phyloP scores from a whole-genome alignment of 2,797 vertebrate species.

The Delichon dasypus region DNA sequence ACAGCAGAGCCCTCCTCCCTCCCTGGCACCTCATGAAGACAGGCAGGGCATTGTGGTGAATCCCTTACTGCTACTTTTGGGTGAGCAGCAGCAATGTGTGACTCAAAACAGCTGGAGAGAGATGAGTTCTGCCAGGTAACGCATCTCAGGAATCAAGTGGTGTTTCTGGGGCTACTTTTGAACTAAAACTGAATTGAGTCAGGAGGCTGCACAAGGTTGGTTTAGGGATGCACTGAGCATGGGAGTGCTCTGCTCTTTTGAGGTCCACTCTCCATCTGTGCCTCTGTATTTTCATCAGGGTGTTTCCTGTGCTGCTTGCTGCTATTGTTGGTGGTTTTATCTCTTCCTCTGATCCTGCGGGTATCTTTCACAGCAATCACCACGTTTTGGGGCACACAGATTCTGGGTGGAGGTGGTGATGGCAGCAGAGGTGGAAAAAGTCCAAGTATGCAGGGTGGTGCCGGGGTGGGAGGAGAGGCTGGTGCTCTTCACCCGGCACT shows the following conservation, averaged over 20 bases:
- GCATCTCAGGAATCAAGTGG: background rate
- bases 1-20: background rate
- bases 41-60: background rate
- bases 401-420: background rate
- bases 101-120: background rate
- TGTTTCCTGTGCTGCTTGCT: conserved; percentile 36
- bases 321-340: background rate
- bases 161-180: background rate
- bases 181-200: background rate
- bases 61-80: background rate
- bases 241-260: background rate
- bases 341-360: conserved; percentile 8
- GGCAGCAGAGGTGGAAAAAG: background rate
- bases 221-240: background rate
- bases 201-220: background rate
- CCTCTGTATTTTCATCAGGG: background rate
- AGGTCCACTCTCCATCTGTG: background rate
- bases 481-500: background rate
- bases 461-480: background rate
- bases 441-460: background rate
- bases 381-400: rapidly evolving
- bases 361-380: background rate
- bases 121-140: background rate
- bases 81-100: background rate
- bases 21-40: background rate